Base-by-base conservation (phyloP, 2,888 invertebrate species). In the Heliconius ethilla region DNA sequence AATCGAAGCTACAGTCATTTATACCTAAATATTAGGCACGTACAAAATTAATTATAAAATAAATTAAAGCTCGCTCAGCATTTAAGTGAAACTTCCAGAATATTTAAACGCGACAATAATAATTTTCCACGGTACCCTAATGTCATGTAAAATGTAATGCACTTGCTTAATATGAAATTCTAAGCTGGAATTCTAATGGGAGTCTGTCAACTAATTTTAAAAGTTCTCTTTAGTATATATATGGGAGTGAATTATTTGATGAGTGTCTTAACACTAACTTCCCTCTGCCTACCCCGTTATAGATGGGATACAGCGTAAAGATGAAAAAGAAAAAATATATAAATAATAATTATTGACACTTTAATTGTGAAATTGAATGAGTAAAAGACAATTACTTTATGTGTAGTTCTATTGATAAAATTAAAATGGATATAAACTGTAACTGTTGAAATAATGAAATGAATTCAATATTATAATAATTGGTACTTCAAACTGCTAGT, bases 61-160 rank as follows among this genome's bases (percentile, higher is more conserved):
- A 66, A 29, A 33, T 22, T 66, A 25, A 37, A 67, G 0, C 40
- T 69, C 15, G 9, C 25, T 69, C 40, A 15, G 15, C 7, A 25
- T 69, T 69, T 69, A 11, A 25, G 25, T 69, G 25, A 25, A 69
- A 45, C 11, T 69, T 69, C 6, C 25, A 69, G 7, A 45, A 69
- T 40, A 69, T 69, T 45, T 45, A 25, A 40, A 25, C 25, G 40
- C 13, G 15, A 45, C 13, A 15, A 45, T n/a, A 45, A 69, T 40
- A 69, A 69, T 69, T 69, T 69, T 40, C 22, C 40, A 69, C 37
- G n/a, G 15, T 69, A 40, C 15, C 25, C 67, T 22, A 67, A 67
- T 67, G 37, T n/a, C 27, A 18, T 29, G 65, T 29, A 27, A 65
- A 65, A 65, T 51, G 51, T 51, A 18, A 51, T n/a, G 25, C 62